phyloP scores from a whole-genome alignment of 2,797 vertebrate species.

The Naso thynnoides region DNA sequence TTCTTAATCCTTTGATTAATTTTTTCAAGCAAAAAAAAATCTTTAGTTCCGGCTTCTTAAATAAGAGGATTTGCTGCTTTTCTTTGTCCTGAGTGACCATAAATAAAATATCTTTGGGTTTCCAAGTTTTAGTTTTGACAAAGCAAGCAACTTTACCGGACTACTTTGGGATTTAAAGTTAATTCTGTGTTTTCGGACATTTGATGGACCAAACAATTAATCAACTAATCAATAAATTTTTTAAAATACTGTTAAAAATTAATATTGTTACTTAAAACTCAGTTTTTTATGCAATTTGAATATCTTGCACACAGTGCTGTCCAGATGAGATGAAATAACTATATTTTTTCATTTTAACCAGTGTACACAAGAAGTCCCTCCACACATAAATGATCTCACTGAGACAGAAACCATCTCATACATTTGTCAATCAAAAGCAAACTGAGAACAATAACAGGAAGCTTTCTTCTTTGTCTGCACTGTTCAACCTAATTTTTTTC shows the following conservation, averaged over 20 bases:
- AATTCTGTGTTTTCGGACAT: not conserved
- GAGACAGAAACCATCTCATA: no score
- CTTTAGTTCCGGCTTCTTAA: not conserved
- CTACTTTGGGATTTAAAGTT: not conserved
- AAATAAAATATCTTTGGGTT: not conserved
- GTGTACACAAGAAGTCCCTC: not conserved
- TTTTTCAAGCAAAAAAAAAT: not conserved
- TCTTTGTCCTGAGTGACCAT: not conserved
- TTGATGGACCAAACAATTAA: not conserved
- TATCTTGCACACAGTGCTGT: not conserved
- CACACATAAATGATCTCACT: not conserved
- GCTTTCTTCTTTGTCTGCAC: not conserved
- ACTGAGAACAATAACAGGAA: slow-evolving; percentile 2
- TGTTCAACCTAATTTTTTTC: not conserved
- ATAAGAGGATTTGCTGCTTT: not conserved
- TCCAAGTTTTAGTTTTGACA: not conserved
- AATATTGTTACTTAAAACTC: not conserved
- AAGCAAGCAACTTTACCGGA: not conserved
- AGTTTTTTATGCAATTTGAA: not conserved
- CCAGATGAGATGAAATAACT: not conserved
- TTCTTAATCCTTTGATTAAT: not conserved
- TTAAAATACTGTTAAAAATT: not conserved
- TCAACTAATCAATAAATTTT: not conserved
- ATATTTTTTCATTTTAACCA: not conserved
- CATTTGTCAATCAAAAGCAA: no score